Percentiles rank a stretch among this genome's conserved stretches.
phyloP scores from a whole-genome alignment of 2,797 vertebrate genomes.

The Apodemus agrarius region DNA sequence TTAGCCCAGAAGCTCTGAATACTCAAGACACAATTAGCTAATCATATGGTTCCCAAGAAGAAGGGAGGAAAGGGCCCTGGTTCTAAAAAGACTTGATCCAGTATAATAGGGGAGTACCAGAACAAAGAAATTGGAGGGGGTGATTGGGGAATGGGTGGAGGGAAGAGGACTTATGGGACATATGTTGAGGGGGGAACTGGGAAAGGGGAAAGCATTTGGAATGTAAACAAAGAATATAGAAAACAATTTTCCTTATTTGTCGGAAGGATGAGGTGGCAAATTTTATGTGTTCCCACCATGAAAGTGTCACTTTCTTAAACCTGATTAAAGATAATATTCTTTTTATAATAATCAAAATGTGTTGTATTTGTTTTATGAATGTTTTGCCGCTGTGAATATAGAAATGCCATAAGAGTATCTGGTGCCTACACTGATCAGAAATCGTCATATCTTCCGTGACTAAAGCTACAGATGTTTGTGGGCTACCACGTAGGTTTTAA shows the following conservation, averaged over 20 bases:
- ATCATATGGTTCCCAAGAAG: too few relatives aligned
- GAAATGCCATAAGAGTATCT: background rate
- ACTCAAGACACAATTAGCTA: too few relatives aligned
- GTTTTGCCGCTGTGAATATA: background rate
- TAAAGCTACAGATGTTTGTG: background rate
- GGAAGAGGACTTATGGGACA: too few relatives aligned
- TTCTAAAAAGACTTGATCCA: too few relatives aligned
- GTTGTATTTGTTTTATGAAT: background rate
- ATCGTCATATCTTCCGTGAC: background rate
- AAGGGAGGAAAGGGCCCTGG: too few relatives aligned
- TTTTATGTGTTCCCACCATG: slow-evolving; percentile 17
- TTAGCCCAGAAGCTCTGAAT: too few relatives aligned
- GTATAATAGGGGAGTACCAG: too few relatives aligned
- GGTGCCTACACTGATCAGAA: background rate
- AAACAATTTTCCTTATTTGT: background rate
- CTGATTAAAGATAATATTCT: slow-evolving; percentile 53
- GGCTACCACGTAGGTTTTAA: background rate
- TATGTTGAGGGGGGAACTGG: too few relatives aligned
- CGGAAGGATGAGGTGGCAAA: slow-evolving; percentile 10
- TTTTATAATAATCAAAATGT: background rate
- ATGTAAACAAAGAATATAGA: too few relatives aligned
- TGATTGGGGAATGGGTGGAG: too few relatives aligned
- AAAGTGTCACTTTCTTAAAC: slow-evolving; percentile 54
- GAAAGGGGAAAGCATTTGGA: too few relatives aligned
- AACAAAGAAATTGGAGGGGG: too few relatives aligned